A percentile compares a stretch with the other conserved stretches of the same genome.
Conservation (phyloP, 2,888 invertebrate genomes). For the Campaea margaritaria region DNA sequence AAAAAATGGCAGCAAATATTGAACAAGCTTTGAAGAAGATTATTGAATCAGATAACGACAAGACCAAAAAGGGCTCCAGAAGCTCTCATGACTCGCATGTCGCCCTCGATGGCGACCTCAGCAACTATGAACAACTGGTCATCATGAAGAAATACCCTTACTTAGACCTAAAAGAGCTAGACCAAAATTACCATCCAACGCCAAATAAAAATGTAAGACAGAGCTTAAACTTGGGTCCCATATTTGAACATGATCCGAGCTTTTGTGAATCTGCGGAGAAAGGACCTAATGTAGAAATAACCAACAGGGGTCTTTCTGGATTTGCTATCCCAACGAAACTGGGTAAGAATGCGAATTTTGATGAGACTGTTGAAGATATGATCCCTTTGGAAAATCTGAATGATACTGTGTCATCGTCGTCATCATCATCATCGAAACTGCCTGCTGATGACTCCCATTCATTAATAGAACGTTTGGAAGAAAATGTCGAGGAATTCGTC, state of each 20-base stretch:
- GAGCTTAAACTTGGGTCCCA: constrained; percentile 52
- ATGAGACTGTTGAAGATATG: constrained; percentile 21
- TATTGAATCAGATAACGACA: constrained; percentile 47
- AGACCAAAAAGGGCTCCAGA: constrained; percentile 45
- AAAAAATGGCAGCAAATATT: constrained; percentile 55
- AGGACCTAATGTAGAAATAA: constrained; percentile 70
- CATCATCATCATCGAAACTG: constrained; percentile 35
- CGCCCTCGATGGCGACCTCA: constrained; percentile 58
- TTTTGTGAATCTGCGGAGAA: constrained; percentile 64
- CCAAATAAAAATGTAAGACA: constrained; percentile 60
- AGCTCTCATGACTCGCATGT: constrained; percentile 44
- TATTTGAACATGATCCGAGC: constrained; percentile 56
- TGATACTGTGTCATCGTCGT: constrained; percentile 19
- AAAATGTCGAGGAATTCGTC: constrained; percentile 52
- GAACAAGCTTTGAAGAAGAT: constrained; percentile 55
- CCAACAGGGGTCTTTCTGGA: constrained; percentile 73
- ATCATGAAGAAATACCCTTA: constrained; percentile 80
- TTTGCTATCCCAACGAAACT: constrained; percentile 70
- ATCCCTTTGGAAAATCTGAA: constrained; percentile 4
- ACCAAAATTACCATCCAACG: constrained; percentile 61
- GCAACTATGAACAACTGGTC: constrained; percentile 72
- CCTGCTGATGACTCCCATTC: constrained; percentile 6
- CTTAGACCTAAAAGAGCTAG: constrained; percentile 71
- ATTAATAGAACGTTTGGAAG: constrained; percentile 46
- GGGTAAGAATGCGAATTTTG: constrained; percentile 40